These are phyloP conservation scores for Athalia circularis DNA, from an alignment of 2,888 invertebrate species.

Conservation along the genomic window DNA sequence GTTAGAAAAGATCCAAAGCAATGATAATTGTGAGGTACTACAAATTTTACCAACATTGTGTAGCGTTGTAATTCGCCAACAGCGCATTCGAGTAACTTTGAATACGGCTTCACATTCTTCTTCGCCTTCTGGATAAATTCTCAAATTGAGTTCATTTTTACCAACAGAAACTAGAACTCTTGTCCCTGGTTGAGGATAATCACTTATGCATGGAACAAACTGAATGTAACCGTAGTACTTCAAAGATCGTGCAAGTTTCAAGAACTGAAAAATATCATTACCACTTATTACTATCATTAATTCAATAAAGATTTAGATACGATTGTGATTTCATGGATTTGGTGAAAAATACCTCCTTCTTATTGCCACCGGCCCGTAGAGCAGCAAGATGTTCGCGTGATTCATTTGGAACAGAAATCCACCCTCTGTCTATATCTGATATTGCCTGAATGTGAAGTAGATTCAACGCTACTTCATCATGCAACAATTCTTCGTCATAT, in stretches of 20 bases:
- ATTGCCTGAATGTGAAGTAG: conserved; percentile 91
- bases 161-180: conserved; percentile 88
- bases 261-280: conserved; percentile 79
- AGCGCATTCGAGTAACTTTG: conserved; percentile 96
- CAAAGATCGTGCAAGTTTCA: conserved; percentile 88
- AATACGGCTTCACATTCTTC: conserved; percentile 89
- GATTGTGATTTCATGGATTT: neutral
- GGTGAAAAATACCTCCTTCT: conserved; percentile 81
- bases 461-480: conserved; percentile 88
- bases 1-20: conserved; percentile 1
- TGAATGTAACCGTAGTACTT: conserved; percentile 94
- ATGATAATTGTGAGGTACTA: conserved; percentile 27
- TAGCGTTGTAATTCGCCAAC: conserved; percentile 96
- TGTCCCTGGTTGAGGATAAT: conserved; percentile 84
- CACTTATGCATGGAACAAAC: conserved; percentile 84
- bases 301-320: conserved; percentile 20
- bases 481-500: conserved; percentile 89
- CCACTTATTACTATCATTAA: conserved; percentile 7
- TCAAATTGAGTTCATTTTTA: conserved; percentile 88
- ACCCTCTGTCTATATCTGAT: conserved; percentile 90
- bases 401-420: conserved; percentile 86
- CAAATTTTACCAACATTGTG: conserved; percentile 78
- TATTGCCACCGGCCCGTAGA: conserved; percentile 86
- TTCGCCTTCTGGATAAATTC: conserved; percentile 76
- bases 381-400: conserved; percentile 81